Base-by-base conservation (phyloP, 2,888 invertebrate genomes). In the Argyresthia goedartella region DNA sequence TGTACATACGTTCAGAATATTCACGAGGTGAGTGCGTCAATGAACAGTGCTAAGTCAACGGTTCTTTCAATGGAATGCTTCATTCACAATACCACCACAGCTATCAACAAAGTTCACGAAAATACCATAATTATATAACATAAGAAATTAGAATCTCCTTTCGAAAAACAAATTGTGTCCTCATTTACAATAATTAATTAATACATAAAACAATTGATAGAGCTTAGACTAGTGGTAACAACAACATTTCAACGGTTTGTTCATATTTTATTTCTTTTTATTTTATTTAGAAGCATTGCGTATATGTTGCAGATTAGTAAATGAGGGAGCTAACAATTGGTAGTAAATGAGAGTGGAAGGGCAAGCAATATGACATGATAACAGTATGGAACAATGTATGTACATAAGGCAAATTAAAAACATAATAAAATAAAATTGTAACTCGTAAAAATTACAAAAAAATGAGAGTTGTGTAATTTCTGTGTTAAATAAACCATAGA, bases 201-300 rank as follows among this genome's bases (percentile, higher is more conserved):
- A 63, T 63, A 67, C 65, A 73, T 65, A 71, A 77, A 79, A 81
- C 76, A 77, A 79, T 72, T 67, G 73, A 76, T 69, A 73, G 72
- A 65, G 68, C 84, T 81, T 79, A 84, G 68, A 74, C 84, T 86
- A 86, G 74, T 86, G 85, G 85, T 86, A 86, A 86, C 86, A 81
- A 82, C 76, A 81, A 81, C 75, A 79, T 77, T 75, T 71, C 57
- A 75, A 72, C 64, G 60, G 69, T 65, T 69, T 67, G 61, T 65
- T 68, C 60, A 60, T 66, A 73, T 69, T 34, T 16, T n/a, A n/a
- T n/a, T n/a, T n/a, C n/a, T 50, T 50, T 9, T 64, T 57, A 65
- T 67, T 66, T 65, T 4, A 25, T 25, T 25, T 25, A 25, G 25
- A 25, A 25, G 25, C 25, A 25, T 25, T 4, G 25, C 25, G 6